Conservation (phyloP, 2,113 vertebrate genomes). For the Morone saxatilis region DNA sequence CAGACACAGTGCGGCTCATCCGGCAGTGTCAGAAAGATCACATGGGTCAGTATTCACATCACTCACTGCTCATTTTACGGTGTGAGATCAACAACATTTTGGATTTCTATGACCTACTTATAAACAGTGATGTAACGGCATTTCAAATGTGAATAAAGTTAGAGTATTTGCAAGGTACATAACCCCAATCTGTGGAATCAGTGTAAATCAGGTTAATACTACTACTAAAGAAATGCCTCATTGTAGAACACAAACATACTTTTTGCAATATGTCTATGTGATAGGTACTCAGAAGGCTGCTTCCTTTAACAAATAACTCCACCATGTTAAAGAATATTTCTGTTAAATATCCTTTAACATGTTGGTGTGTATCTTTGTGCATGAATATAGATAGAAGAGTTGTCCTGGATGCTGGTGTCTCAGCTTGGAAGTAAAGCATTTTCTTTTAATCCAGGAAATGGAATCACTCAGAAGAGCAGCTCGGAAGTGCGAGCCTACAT, state of each 20-base stretch:
- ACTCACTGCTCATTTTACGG: not conserved
- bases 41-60: constrained; percentile 85
- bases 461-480: constrained; percentile 91
- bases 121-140: not conserved
- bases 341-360: too few species aligned
- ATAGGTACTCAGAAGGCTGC: too few species aligned
- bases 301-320: too few species aligned
- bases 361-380: too few species aligned
- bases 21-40: constrained; percentile 93
- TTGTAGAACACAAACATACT: too few species aligned
- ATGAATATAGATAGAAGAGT: not conserved
- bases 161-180: not conserved
- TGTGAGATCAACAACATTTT: too few species aligned
- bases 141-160: not conserved
- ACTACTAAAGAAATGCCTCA: too few species aligned
- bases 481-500: constrained; percentile 90
- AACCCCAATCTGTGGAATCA: not conserved
- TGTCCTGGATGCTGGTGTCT: not conserved
- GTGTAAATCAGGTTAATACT: too few species aligned
- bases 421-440: not conserved
- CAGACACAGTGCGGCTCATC: constrained; percentile 92
- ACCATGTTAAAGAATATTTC: too few species aligned
- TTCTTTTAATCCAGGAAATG: constrained; percentile 84
- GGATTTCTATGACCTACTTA: too few species aligned
- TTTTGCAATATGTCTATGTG: too few species aligned